These are phyloP conservation scores for Takifugu rubripes DNA, from an alignment of 2,797 vertebrate species.

Conservation along the genomic window DNA sequence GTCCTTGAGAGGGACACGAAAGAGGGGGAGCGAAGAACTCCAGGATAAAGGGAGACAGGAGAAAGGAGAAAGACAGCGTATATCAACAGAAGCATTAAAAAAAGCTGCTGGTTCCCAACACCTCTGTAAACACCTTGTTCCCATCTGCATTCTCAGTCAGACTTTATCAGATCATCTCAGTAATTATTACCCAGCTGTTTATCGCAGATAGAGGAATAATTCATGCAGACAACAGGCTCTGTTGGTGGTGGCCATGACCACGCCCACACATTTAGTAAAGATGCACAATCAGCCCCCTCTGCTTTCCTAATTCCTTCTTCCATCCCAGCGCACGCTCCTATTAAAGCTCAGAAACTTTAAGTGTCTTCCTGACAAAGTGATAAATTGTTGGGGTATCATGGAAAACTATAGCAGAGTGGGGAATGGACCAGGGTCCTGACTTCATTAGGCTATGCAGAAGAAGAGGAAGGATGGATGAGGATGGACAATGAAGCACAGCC, in stretches of 20 bases:
- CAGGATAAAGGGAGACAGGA: slow-evolving; percentile 69
- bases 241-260: slow-evolving; percentile 83
- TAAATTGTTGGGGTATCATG: slow-evolving; percentile 93
- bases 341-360: slow-evolving; percentile 96
- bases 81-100: slow-evolving; percentile 46
- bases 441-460: slow-evolving; percentile 96
- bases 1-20: slow-evolving; percentile 90
- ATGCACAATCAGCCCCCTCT: slow-evolving; percentile 90
- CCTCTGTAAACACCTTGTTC: slow-evolving; percentile 85
- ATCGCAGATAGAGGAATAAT: slow-evolving; percentile 98
- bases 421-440: slow-evolving; percentile 82
- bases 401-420: slow-evolving; percentile 89
- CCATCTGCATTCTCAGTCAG: slow-evolving; percentile 81
- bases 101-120: slow-evolving; percentile 70
- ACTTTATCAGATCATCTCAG: slow-evolving; percentile 97
- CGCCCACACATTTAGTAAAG: slow-evolving; percentile 97
- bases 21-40: slow-evolving; percentile 53
- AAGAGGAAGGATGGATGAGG: slow-evolving; percentile 87
- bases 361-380: slow-evolving; percentile 99
- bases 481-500: slow-evolving; percentile 85
- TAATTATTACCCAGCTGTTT: slow-evolving; percentile 99
- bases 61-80: slow-evolving; percentile 67
- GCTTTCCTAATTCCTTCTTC: slow-evolving; percentile 90
- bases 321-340: slow-evolving; percentile 95
- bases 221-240: slow-evolving; percentile 98